Conservation (phyloP, 1,140 invertebrate species). For the Lasaia peninsularis region DNA sequence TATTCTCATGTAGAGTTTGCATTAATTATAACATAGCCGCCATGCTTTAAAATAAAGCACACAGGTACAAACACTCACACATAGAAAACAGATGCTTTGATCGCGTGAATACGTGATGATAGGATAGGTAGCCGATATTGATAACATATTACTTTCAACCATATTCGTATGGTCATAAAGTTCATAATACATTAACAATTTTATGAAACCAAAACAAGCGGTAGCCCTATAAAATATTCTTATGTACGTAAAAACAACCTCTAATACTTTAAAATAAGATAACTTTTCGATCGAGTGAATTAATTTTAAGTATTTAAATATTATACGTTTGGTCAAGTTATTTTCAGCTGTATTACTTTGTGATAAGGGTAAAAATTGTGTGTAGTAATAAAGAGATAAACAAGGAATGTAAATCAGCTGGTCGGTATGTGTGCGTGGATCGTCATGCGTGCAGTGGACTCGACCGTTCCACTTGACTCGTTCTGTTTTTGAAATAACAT, state of each 20-base stretch:
- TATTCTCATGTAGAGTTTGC: not conserved
- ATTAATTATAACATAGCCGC: conserved; percentile 14
- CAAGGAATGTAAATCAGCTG: conserved; percentile 42
- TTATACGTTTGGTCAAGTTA: not conserved
- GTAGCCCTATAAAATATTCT: not conserved
- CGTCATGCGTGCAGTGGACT: conserved; percentile 36
- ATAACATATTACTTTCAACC: not conserved
- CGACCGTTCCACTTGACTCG: conserved; percentile 41
- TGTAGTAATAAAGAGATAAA: conserved; percentile 15
- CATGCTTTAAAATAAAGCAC: conserved; percentile 18
- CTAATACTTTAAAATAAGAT: not conserved
- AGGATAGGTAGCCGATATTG: conserved; percentile 15
- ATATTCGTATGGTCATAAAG: not conserved
- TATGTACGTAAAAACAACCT: not conserved
- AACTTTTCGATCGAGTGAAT: not conserved
- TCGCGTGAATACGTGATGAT: conserved; percentile 13
- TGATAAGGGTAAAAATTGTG: not conserved
- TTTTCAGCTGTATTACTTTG: not conserved
- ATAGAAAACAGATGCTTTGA: conserved; percentile 20
- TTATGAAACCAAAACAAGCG: conserved; percentile 7
- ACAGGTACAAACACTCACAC: conserved; percentile 13
- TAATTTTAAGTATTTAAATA: not conserved
- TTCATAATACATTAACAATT: not conserved
- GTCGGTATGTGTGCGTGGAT: conserved; percentile 32
- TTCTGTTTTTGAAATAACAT: conserved; percentile 43